Base-by-base conservation (phyloP, 2,888 invertebrate genomes). In the Spilosoma lubricipeda region DNA sequence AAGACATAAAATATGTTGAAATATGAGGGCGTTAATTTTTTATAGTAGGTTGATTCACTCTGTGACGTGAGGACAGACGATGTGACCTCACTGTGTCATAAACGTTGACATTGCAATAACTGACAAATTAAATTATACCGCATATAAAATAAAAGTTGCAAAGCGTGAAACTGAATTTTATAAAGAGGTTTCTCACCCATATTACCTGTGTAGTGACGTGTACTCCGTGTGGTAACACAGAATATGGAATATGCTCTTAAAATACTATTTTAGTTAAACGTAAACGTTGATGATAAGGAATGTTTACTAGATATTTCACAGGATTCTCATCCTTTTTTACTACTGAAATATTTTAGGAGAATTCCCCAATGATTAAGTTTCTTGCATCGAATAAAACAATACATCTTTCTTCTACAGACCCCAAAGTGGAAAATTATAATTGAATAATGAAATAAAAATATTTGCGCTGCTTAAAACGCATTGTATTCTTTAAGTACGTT, bases 81-180 rank as follows among this genome's bases (percentile, higher is more conserved):
- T 36, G 59, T 74, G 82, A 74, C 77, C 74, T 73, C 74, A 71
- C 48, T 48, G 15, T 56, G 66, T 42, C 67, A 72, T 77, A 77
- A 82, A 79, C 66, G 79, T 80, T 82, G 74, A 70, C 75, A 82
- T 78, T 82, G 79, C 70, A 68, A 80, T 78, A 76, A 69, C 74
- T 79, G 79, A 85, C 82, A 84, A 85, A 84, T 86, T 82, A 85
- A 84, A 76, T 70, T 73, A 56, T 45, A 63, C 59, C 27, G 52
- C 33, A 52, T 27, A 67, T 42, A 27, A 75, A 67, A 63, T 71
- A 66, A 68, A 71, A 71, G n/a, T 1, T 30, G 27, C n/a, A 71
- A 65, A 71, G 33, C 75, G 59, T 71, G 73, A 76, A n/a, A 27
- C 33, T 23, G 13, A 7, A 30, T 63, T 63, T 67, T 8, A 9